A percentile compares a stretch with the other conserved stretches of the same genome.
Conservation (phyloP, 37 sponge, comb jelly and placozoan species). For the Agelas oroides region DNA sequence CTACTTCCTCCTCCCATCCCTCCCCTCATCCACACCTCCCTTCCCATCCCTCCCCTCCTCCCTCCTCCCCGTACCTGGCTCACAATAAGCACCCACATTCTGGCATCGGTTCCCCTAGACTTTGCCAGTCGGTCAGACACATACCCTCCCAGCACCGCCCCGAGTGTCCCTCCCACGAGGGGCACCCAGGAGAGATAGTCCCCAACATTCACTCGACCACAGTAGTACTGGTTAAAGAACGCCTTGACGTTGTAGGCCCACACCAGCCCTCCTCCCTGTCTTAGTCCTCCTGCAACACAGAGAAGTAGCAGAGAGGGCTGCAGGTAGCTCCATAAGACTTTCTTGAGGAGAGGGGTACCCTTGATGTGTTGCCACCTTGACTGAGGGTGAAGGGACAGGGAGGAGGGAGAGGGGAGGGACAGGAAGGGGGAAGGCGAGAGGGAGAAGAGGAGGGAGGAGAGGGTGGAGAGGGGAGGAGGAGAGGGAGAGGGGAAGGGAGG, state of each 20-base stretch:
- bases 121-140: conserved; percentile 67
- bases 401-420: no score
- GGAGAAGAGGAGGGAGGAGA: no score
- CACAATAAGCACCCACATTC: conserved; percentile 78
- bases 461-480: no score
- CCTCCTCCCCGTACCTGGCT: conserved; percentile 49
- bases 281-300: conserved; percentile 76
- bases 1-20: not conserved
- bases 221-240: conserved; percentile 49
- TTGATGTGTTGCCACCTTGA: no score
- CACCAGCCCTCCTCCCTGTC: conserved; percentile 79
- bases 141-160: conserved; percentile 77
- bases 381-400: no score
- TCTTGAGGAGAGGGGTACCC: not conserved
- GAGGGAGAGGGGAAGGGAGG: no score
- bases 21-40: not conserved
- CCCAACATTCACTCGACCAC: conserved; percentile 43
- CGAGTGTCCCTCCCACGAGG: conserved; percentile 76
- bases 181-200: conserved; percentile 84
- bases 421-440: no score
- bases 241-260: conserved; percentile 86
- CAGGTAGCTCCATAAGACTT: conserved; percentile 13
- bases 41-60: not conserved
- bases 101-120: conserved; percentile 14
- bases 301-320: conserved; percentile 62